Conservation (phyloP, 2,113 vertebrate genomes). For the Austrofundulus limnaeus region DNA sequence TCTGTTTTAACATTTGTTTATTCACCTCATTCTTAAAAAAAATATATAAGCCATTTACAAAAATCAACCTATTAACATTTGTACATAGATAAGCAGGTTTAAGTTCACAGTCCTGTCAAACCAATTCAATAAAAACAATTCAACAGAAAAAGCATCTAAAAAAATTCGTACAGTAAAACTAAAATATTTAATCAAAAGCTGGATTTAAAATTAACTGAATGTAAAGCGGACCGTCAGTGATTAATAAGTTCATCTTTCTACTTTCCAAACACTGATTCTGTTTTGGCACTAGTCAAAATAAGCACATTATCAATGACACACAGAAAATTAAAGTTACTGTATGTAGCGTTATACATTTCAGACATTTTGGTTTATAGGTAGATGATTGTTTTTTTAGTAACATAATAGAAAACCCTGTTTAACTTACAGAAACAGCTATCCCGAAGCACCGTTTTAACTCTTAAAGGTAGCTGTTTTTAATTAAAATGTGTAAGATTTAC, state of each 20-base stretch:
- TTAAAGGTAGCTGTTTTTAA: background rate
- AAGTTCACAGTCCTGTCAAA: constrained; percentile 39
- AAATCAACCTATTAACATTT: constrained; percentile 70
- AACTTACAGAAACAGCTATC: background rate
- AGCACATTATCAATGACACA: constrained; percentile 18
- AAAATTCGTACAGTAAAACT: constrained; percentile 37
- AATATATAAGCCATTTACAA: constrained; percentile 62
- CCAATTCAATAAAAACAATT: constrained; percentile 43
- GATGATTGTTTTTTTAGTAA: background rate
- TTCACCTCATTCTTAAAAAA: constrained; percentile 67
- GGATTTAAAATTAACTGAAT: background rate
- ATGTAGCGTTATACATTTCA: constrained; percentile 31
- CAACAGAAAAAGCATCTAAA: constrained; percentile 29
- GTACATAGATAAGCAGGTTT: constrained; percentile 71
- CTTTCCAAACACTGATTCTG: constrained; percentile 34
- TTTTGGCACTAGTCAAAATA: constrained; percentile 41
- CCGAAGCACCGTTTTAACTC: background rate
- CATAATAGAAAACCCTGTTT: background rate
- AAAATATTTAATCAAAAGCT: constrained; percentile 27
- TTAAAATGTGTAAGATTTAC: background rate
- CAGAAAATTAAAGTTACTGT: constrained; percentile 26
- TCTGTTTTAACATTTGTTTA: constrained; percentile 60
- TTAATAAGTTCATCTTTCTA: constrained; percentile 11
- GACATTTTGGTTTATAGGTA: constrained; percentile 18
- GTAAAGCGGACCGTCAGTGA: constrained; percentile 6